A percentile compares a stretch with the other conserved stretches of the same genome.
phyloP scores from a whole-genome alignment of 1,140 invertebrate genomes.

The Bombus ignitus region DNA sequence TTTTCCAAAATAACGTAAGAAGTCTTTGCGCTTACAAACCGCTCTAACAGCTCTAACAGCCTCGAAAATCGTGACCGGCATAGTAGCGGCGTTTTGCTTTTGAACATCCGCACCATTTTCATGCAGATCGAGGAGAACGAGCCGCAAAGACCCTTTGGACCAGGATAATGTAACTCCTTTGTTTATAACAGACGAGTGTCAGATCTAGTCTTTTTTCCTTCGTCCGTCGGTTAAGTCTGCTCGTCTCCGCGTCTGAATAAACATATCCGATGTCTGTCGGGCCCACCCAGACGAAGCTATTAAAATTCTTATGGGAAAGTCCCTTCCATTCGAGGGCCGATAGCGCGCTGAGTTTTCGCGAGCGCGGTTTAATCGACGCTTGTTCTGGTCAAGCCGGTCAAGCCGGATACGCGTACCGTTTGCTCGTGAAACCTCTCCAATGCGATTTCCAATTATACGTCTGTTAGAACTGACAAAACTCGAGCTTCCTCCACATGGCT shows the following conservation, averaged over 20 bases:
- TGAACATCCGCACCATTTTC: slow-evolving; percentile 17
- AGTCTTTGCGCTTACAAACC: too few species aligned
- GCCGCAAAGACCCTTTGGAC: slow-evolving; percentile 46
- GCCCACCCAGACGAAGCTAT: slow-evolving; percentile 80
- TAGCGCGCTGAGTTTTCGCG: slow-evolving; percentile 30
- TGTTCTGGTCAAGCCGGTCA: too few species aligned
- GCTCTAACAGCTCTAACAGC: too few species aligned
- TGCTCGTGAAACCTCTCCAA: background rate
- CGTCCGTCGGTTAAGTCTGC: slow-evolving; percentile 69
- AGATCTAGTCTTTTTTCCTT: slow-evolving; percentile 72
- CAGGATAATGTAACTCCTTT: slow-evolving; percentile 77
- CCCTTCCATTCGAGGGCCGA: slow-evolving; percentile 30
- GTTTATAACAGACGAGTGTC: slow-evolving; percentile 77
- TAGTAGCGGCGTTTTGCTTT: background rate
- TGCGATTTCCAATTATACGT: background rate
- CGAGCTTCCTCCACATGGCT: background rate
- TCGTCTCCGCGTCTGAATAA: slow-evolving; percentile 80
- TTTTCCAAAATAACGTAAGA: too few species aligned
- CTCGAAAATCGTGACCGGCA: accelerated
- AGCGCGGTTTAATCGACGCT: background rate
- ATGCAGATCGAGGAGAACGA: slow-evolving; percentile 33
- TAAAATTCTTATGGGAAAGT: slow-evolving; percentile 80
- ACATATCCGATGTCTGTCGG: slow-evolving; percentile 78
- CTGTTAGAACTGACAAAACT: background rate
- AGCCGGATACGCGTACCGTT: background rate